phyloP scores from a whole-genome alignment of 2,113 vertebrate genomes.

The Pipra filicauda region DNA sequence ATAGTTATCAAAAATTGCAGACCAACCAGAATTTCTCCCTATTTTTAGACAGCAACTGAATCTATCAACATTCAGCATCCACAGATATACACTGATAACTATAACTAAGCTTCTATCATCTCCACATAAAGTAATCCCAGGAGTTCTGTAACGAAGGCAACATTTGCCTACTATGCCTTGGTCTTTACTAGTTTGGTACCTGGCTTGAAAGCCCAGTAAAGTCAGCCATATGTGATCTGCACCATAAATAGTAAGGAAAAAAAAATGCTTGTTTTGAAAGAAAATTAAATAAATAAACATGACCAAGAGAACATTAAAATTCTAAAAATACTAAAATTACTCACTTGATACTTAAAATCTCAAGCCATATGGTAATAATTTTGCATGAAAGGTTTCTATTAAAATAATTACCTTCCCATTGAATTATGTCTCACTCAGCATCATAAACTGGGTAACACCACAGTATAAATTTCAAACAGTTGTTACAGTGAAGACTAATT shows the following conservation, averaged over 20 bases:
- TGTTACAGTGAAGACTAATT: slow-evolving; percentile 52
- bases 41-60: not conserved
- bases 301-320: not conserved
- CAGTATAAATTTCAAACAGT: slow-evolving; percentile 52
- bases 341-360: not conserved
- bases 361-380: slow-evolving; percentile 10
- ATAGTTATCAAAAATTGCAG: not conserved
- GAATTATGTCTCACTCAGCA: slow-evolving; percentile 22
- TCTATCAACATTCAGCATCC: not conserved
- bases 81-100: not conserved
- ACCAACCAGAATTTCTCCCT: not conserved
- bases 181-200: not conserved
- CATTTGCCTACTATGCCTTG: not conserved
- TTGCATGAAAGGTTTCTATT: slow-evolving; percentile 22
- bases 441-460: slow-evolving; percentile 46
- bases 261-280: not conserved
- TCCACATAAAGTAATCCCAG: not conserved
- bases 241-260: not conserved
- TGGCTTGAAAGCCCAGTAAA: not conserved
- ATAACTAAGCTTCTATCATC: not conserved
- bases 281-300: not conserved
- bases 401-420: slow-evolving; percentile 50
- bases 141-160: not conserved
- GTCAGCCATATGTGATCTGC: not conserved
- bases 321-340: slow-evolving; percentile 1